A percentile compares a stretch with the other conserved stretches of the same genome.
Conservation (phyloP, 1,140 invertebrate genomes). For the Coptotermes formosanus region DNA sequence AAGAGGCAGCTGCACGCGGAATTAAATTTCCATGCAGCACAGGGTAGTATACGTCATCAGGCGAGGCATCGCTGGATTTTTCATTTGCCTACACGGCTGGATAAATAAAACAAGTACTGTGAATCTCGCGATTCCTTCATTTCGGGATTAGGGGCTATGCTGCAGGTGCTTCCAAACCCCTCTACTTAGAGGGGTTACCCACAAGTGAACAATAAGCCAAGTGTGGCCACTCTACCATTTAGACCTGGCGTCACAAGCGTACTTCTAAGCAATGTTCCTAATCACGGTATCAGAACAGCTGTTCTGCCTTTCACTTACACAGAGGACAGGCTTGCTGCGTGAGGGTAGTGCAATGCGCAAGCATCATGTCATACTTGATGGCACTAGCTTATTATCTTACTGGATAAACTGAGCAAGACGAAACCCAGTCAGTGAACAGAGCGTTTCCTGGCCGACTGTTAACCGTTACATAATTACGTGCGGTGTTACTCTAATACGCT, state of each 20-base stretch:
- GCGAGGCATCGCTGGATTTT: slow-evolving; percentile 1
- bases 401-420: too few species aligned
- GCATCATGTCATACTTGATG: too few species aligned
- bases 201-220: background rate
- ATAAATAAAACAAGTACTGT: slow-evolving; percentile 20
- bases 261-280: background rate
- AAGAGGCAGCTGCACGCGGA: slow-evolving; percentile 3
- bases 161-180: slow-evolving; percentile 13
- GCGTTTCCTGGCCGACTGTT: too few species aligned
- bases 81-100: slow-evolving; percentile 24
- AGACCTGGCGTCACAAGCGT: background rate
- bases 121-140: slow-evolving; percentile 18
- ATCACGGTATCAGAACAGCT: too few species aligned
- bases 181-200: background rate
- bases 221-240: background rate
- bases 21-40: slow-evolving; percentile 22
- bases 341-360: too few species aligned
- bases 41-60: slow-evolving; percentile 7
- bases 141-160: background rate
- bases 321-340: too few species aligned
- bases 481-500: too few species aligned
- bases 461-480: too few species aligned
- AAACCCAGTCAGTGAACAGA: too few species aligned
- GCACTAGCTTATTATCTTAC: too few species aligned
- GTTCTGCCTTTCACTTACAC: too few species aligned